A percentile compares a stretch with the other conserved stretches of the same genome.
phyloP scores from a whole-genome alignment of 2,113 vertebrate species.

The Sialia sialis region DNA sequence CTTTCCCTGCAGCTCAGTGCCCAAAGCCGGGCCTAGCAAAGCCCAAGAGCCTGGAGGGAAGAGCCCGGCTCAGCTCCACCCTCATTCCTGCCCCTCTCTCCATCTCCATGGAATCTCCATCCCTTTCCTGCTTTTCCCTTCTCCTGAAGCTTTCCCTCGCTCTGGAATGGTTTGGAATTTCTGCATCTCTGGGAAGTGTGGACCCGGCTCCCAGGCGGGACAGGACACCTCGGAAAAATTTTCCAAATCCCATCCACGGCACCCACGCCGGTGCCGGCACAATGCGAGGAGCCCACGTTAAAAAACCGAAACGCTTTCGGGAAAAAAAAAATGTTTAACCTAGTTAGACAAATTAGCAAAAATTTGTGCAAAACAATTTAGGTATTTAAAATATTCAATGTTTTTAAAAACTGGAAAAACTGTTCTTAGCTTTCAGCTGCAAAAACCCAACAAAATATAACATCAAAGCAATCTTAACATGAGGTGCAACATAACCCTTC shows the following conservation, averaged over 20 bases:
- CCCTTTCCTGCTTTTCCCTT: neutral
- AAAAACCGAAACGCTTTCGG: constrained; percentile 76
- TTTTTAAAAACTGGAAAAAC: constrained; percentile 85
- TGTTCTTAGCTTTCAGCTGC: constrained; percentile 86
- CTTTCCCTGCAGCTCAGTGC: neutral
- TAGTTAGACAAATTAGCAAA: constrained; percentile 87
- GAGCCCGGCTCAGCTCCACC: neutral
- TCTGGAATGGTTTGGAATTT: neutral
- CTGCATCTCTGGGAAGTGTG: neutral
- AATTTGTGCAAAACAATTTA: constrained; percentile 87
- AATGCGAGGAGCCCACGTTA: constrained; percentile 77
- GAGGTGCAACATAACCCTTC: constrained; percentile 87
- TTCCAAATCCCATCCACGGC: neutral
- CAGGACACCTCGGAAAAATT: neutral
- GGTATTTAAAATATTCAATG: constrained; percentile 88
- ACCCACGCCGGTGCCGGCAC: constrained; percentile 63
- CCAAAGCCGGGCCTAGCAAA: neutral
- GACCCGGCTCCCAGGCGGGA: neutral
- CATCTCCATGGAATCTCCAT: neutral
- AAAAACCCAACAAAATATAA: constrained; percentile 87
- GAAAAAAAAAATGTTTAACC: constrained; percentile 82
- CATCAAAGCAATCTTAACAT: constrained; percentile 85
- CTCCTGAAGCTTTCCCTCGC: neutral
- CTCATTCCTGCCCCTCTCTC: neutral
- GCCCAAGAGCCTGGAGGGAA: neutral